Percentiles rank a stretch among this genome's conserved stretches.
Evolutionary conservation across 92 coral and sea anemone genomes (phyloP).

Genomic region (Muricea muricata): DNA sequence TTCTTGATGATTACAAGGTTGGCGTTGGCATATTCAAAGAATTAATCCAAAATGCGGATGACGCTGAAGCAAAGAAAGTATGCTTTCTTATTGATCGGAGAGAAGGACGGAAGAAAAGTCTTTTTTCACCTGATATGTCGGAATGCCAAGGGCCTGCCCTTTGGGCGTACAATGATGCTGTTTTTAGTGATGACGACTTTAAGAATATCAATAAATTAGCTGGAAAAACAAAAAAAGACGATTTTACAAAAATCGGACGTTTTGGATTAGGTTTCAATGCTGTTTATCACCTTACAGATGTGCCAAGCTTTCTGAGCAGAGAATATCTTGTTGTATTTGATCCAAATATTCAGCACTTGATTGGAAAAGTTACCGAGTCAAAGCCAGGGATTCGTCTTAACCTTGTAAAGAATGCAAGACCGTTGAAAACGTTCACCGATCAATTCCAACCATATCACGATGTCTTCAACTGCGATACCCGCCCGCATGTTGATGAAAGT

Average conservation of each 20-base stretch:
- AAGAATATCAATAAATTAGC: conserved; percentile 79
- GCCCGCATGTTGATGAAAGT: conserved; percentile 41
- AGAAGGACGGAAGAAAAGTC: conserved; percentile 57
- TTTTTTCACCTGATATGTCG: conserved; percentile 74
- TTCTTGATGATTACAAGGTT: conserved; percentile 77
- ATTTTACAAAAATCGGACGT: conserved; percentile 84
- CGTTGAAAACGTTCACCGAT: conserved; percentile 55
- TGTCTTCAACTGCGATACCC: conserved; percentile 69
- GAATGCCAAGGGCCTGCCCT: conserved; percentile 88
- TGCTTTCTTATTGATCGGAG: conserved; percentile 86
- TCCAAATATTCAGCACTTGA: conserved; percentile 74
- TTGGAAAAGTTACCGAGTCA: conserved; percentile 51
- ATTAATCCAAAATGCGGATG: conserved; percentile 81
- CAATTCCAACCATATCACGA: conserved; percentile 75
- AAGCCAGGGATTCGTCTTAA: conserved; percentile 81
- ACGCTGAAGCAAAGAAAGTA: conserved; percentile 79
- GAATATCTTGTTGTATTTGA: conserved; percentile 76
- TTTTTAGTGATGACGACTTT: conserved; percentile 74
- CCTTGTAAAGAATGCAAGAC: conserved; percentile 51
- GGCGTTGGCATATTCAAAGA: conserved; percentile 79
- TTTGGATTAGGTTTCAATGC: conserved; percentile 90
- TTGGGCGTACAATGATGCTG: conserved; percentile 75
- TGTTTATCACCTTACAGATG: conserved; percentile 85
- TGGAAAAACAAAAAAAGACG: conserved; percentile 84
- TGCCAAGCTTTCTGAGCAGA: conserved; percentile 81